phyloP scores from a whole-genome alignment of 23 tunicate genomes.

The Clavelina lepadiformis region DNA sequence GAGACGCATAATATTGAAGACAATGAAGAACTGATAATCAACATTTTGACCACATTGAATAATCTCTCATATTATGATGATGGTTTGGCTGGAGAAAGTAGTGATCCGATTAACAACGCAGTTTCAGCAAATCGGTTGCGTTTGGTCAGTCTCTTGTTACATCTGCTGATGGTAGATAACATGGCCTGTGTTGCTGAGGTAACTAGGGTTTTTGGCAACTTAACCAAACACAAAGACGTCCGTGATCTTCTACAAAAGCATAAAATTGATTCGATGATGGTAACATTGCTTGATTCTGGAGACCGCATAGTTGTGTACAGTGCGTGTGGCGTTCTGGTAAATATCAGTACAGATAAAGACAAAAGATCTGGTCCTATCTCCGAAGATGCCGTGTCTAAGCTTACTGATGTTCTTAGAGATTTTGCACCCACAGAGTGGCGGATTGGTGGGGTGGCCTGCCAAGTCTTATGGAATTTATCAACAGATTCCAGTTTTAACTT shows the following conservation, averaged over 20 bases:
- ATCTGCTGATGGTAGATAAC: slow-evolving; percentile 38
- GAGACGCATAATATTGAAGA: slow-evolving; percentile 19
- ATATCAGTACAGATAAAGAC: slow-evolving; percentile 52
- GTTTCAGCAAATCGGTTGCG: slow-evolving; percentile 27
- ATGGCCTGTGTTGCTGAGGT: slow-evolving; percentile 71
- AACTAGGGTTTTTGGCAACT: slow-evolving; percentile 73
- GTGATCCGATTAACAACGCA: slow-evolving; percentile 1
- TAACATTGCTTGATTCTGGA: slow-evolving; percentile 70
- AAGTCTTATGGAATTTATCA: slow-evolving; percentile 75
- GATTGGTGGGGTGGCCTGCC: slow-evolving; percentile 82
- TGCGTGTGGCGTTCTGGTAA: slow-evolving; percentile 82
- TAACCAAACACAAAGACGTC: slow-evolving; percentile 62
- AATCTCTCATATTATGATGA: slow-evolving; percentile 67
- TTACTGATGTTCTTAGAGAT: slow-evolving; percentile 62
- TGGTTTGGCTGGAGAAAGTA: neutral
- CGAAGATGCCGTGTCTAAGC: slow-evolving; percentile 45
- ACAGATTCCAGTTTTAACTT: slow-evolving; percentile 15
- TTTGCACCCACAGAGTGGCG: slow-evolving; percentile 83
- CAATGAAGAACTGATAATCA: slow-evolving; percentile 57
- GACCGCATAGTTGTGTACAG: slow-evolving; percentile 70
- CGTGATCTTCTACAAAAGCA: slow-evolving; percentile 62
- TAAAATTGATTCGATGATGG: slow-evolving; percentile 85
- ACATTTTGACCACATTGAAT: slow-evolving; percentile 54
- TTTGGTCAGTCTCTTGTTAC: slow-evolving; percentile 21
- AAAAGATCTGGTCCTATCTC: slow-evolving; percentile 36